Conservation (phyloP, 2,797 vertebrate genomes). For the Mastacembelus armatus region DNA sequence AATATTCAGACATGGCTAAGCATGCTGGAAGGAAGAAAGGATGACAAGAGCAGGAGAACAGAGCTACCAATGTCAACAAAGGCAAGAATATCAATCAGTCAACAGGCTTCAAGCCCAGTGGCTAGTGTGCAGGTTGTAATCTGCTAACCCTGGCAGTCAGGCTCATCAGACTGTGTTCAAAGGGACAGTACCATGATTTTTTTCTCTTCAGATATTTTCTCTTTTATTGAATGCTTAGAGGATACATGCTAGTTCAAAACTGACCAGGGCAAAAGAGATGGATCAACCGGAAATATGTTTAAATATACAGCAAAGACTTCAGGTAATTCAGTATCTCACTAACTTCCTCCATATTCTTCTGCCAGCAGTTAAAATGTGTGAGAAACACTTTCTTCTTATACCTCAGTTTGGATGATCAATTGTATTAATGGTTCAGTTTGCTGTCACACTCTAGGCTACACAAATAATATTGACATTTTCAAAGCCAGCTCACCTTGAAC, state of each 20-base stretch:
- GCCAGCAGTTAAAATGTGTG: background rate
- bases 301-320: too few species aligned
- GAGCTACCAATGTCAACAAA: constrained; percentile 31
- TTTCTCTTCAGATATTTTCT: background rate
- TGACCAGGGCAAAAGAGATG: background rate
- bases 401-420: background rate
- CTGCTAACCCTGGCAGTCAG: constrained; percentile 32
- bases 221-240: background rate
- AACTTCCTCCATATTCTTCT: background rate
- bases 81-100: constrained; percentile 33
- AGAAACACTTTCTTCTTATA: background rate
- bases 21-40: constrained; percentile 31
- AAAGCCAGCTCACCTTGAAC: constrained; percentile 39
- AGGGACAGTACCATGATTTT: background rate
- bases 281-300: too few species aligned
- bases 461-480: constrained; percentile 15
- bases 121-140: constrained; percentile 33
- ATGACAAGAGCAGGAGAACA: constrained; percentile 24
- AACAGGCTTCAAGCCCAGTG: background rate
- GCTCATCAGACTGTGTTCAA: background rate
- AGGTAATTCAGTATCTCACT: background rate
- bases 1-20: constrained; percentile 75
- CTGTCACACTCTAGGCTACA: too few species aligned
- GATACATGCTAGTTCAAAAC: background rate
- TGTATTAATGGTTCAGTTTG: background rate